These are phyloP conservation scores for Coregonus sp. DNA, from an alignment of 2,797 vertebrate species.

Conservation along the genomic window DNA sequence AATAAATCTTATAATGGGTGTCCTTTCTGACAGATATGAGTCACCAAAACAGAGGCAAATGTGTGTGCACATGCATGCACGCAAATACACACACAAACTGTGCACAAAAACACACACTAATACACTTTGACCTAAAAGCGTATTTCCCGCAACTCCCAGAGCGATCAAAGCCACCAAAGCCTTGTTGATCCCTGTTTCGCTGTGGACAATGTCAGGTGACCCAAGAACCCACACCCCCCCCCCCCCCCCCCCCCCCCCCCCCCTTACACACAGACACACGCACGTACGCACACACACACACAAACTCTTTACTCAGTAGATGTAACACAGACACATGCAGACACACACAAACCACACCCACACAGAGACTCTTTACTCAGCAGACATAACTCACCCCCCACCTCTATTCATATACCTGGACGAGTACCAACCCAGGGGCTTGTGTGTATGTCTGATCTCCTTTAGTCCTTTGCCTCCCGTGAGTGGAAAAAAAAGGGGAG, in stretches of 20 bases:
- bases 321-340: conserved; percentile 7
- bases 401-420: neutral
- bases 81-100: neutral
- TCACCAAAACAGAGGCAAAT: conserved; percentile 66
- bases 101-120: conserved; percentile 45
- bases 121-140: conserved; percentile 72
- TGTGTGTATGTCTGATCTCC: conserved; percentile 5
- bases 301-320: conserved; percentile 3
- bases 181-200: conserved; percentile 40
- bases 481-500: conserved; percentile 19
- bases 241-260: too few relatives aligned
- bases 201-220: neutral
- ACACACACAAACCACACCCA: conserved; percentile 33
- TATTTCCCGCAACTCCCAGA: conserved; percentile 73
- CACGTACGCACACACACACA: conserved; percentile 22
- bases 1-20: neutral
- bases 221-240: too few relatives aligned
- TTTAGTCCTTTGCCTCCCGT: conserved; percentile 37
- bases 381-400: too few relatives aligned
- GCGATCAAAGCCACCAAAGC: conserved; percentile 57
- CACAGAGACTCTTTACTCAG: conserved; percentile 9
- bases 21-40: conserved; percentile 63
- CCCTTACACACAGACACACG: neutral
- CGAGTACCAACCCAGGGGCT: neutral
- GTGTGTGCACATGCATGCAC: conserved; percentile 42